Percentiles rank a stretch among this genome's conserved stretches.
These are phyloP conservation scores for Tupaia tana DNA, from an alignment of 2,113 vertebrate species.

Conservation along the genomic window DNA sequence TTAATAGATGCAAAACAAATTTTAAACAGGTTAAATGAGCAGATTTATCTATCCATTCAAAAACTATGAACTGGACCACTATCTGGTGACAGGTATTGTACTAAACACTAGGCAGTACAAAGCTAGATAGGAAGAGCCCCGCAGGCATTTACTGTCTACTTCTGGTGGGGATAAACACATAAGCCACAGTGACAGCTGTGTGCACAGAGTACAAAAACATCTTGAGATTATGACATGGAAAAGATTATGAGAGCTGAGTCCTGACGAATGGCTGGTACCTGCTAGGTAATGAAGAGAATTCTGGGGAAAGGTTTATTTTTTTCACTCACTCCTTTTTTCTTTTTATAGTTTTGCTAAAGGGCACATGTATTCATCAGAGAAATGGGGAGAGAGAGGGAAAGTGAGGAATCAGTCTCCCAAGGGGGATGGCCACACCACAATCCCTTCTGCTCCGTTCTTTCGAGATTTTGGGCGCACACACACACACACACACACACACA, in stretches of 20 bases:
- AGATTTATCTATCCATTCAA: neutral
- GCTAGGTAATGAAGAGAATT: neutral
- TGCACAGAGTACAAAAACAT: neutral
- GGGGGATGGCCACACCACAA: too few relatives aligned
- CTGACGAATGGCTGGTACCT: neutral
- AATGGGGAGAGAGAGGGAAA: too few relatives aligned
- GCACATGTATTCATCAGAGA: too few relatives aligned
- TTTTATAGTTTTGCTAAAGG: too few relatives aligned
- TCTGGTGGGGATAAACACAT: neutral
- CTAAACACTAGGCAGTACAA: neutral
- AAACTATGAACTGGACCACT: neutral
- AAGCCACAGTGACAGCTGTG: neutral
- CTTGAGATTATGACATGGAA: neutral
- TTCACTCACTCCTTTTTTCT: neutral
- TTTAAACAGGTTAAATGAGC: neutral
- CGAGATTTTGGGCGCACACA: too few relatives aligned
- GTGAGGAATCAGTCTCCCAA: too few relatives aligned
- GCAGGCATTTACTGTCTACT: neutral
- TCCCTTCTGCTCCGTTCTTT: too few relatives aligned
- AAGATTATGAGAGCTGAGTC: neutral
- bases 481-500: too few relatives aligned
- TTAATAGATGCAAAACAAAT: neutral
- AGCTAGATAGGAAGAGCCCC: neutral
- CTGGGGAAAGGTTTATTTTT: neutral
- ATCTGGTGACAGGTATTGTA: too few relatives aligned